These are phyloP conservation scores for Haliclystus octoradiatus DNA, from an alignment of 30 jellyfish, hydroid and myxozoan species.

Conservation along the genomic window DNA sequence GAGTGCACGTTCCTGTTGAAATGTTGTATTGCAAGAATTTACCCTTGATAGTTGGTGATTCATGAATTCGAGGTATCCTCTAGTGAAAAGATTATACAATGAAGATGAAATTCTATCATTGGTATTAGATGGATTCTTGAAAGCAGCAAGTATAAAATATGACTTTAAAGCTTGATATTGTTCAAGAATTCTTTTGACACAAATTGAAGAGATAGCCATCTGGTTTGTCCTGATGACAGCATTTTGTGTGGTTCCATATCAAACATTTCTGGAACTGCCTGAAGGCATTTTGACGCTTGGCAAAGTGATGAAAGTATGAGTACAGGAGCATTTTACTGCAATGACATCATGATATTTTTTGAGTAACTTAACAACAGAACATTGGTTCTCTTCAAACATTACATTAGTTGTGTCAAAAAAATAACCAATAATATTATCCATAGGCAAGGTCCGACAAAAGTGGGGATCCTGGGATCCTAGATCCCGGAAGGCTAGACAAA, in stretches of 20 bases:
- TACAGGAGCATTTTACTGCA: constrained; percentile 15
- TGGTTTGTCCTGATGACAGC: constrained; percentile 37
- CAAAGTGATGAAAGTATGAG: constrained; percentile 30
- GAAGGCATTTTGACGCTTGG: constrained; percentile 25
- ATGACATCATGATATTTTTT: constrained; percentile 3
- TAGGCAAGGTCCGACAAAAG: no score
- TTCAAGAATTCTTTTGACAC: constrained; percentile 29
- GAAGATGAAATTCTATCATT: constrained; percentile 10
- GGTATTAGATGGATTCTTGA: constrained; percentile 20
- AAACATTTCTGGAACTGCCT: constrained; percentile 16
- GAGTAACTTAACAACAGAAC: constrained; percentile 15
- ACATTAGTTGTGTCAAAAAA: constrained; percentile 44
- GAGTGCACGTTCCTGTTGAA: constrained; percentile 27
- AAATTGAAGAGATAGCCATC: constrained; percentile 34
- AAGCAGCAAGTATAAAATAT: constrained; percentile 7
- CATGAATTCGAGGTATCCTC: constrained; percentile 32
- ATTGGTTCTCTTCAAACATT: constrained; percentile 54
- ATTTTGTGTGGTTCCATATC: constrained; percentile 28
- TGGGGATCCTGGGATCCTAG: no score
- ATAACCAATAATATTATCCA: constrained; percentile 41
- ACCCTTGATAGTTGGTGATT: constrained; percentile 27
- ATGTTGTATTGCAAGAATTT: constrained; percentile 26
- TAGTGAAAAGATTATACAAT: constrained; percentile 18
- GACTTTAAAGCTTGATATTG: constrained; percentile 35
- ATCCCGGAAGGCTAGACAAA: no score